Evolutionary conservation across 1,140 invertebrate species (phyloP), one percentile per base, ranked within the genome.

Genomic region (Caenorhabditis tropicalis): DNA sequence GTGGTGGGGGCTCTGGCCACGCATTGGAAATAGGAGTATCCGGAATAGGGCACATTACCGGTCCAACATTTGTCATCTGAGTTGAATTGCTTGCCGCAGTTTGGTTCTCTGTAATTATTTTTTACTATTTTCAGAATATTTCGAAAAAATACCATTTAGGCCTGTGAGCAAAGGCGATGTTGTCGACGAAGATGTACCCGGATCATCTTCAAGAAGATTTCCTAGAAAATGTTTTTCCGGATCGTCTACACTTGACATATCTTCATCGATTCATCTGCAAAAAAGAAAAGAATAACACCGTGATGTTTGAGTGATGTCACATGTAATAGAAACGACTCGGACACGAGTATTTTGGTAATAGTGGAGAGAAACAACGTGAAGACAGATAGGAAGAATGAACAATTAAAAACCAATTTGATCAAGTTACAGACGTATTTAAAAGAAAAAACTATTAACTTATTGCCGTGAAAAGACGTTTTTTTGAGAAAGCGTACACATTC

Each of bases 151-250:
- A 53, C 31, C 81, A 82, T 56, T 82, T 60, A 58, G 48, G 27
- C 24, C 21, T 2, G 33, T 3, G n/a, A 56, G 39, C 12, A 5
- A 19, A 10, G 21, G 15, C 36, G 9, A 24, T 21, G 29, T 21
- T 0, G 58, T 3, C 9, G 33, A 19, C 6, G 58, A 27, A 9
- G 82, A 39, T 21, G 82, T 49, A 19, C 56, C 60, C 24, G 82
- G 56, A 21, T 82, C 82, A 74, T 82, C 82, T 43, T 82, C 82
- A 24, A 82, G 58, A 53, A 82, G 51, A 82, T 82, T 82, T 15
- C 82, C 82, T 36, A 82, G 29, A 60, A 82, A 82, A 16, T 82
- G 82, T 36, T 82, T 82, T 51, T 82, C 82, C 31, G 82, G 82
- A 82, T 82, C 82, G 36, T 82, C 82, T 24, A 82, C 58, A 70